Evolutionary conservation across 2,888 invertebrate genomes (phyloP), one percentile per base, ranked within the genome.

Genomic region (Gasteruption jaculator): DNA sequence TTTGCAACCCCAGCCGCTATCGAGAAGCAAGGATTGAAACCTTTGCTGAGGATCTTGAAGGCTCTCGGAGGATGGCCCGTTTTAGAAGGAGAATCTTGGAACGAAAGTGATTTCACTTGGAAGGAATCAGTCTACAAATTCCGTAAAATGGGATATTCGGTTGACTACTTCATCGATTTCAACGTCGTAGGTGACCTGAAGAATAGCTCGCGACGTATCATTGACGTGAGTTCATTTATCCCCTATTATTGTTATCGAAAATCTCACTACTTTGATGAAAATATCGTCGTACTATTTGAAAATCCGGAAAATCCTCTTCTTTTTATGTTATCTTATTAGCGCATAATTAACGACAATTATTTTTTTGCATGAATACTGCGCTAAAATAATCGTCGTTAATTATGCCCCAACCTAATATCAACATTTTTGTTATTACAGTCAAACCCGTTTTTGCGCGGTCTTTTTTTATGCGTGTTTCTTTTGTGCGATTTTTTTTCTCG

Each of bases 41-140:
- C 93, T 0, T 77, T 94, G 25, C 71, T 79, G 40, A 73, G 77
- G 1, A 82, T 91, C 64, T 71, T 94, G 38, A 75, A 77, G 22
- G 74, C 79, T n/a, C 76, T 95, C 15, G 94, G 95, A 1, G 93
- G 93, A 3, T 96, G 94, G 94, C 95, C 96, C 0, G 85, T 89
- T n/a, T 73, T 93, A 24, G 84, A 85, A 50, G 91, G 85, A 0
- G 76, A 80, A 20, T 50, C 65, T 0, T 93, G 92, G 92, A 77
- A 82, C 52, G 81, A 80, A 3, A 69, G 68, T 1, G 68, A 74
- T 8, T 93, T 89, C 75, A 77, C 81, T 49, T 93, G 93, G 93
- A 83, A 82, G 56, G 76, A 85, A 52, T 83, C 86, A 1, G 86
- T 91, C 5, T 90, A 88, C 73, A 83, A 81, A 47, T 91, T 91